A percentile compares a stretch with the other conserved stretches of the same genome.
Evolutionary conservation across 2,888 invertebrate genomes (phyloP).

Genomic region (Spodoptera picta): DNA sequence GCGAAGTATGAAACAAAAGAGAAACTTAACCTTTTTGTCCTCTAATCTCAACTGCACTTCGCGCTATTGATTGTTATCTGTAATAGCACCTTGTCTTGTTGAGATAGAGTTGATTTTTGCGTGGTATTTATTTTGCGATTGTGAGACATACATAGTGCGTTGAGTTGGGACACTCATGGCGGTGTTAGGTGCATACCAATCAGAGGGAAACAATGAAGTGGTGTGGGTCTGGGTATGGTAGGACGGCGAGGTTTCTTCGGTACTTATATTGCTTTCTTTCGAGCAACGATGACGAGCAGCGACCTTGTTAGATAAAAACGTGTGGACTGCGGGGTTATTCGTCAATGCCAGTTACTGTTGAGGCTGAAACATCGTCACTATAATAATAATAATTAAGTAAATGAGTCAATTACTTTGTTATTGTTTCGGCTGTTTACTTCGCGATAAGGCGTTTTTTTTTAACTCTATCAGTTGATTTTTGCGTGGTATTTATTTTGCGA

Average conservation of each 20-base stretch:
- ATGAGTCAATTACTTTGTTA: too few relatives aligned
- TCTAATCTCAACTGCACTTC: slow-evolving; percentile 32
- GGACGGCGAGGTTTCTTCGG: slow-evolving; percentile 25
- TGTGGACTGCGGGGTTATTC: slow-evolving; percentile 11
- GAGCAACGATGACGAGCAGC: slow-evolving; percentile 1
- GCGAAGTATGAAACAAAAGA: neutral
- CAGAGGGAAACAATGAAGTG: slow-evolving; percentile 60
- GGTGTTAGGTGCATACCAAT: slow-evolving; percentile 72
- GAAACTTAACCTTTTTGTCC: slow-evolving; percentile 20
- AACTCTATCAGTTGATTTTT: slow-evolving; percentile 34
- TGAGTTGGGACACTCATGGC: slow-evolving; percentile 55
- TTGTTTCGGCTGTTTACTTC: too few relatives aligned
- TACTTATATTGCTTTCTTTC: slow-evolving; percentile 58
- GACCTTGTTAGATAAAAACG: slow-evolving; percentile 46
- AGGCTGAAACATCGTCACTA: slow-evolving; percentile 3
- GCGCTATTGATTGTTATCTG: slow-evolving; percentile 6
- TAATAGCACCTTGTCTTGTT: slow-evolving; percentile 14
- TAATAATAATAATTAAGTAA: too few relatives aligned
- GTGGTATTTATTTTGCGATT: slow-evolving; percentile 16
- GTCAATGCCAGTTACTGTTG: slow-evolving; percentile 35
- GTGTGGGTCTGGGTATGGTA: slow-evolving; percentile 57
- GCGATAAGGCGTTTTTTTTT: too few relatives aligned
- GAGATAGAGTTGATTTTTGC: slow-evolving; percentile 30
- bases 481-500: slow-evolving; percentile 9
- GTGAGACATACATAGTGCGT: slow-evolving; percentile 39